Base-by-base conservation (phyloP, 2,888 invertebrate genomes). In the Calliopum simillimum region DNA sequence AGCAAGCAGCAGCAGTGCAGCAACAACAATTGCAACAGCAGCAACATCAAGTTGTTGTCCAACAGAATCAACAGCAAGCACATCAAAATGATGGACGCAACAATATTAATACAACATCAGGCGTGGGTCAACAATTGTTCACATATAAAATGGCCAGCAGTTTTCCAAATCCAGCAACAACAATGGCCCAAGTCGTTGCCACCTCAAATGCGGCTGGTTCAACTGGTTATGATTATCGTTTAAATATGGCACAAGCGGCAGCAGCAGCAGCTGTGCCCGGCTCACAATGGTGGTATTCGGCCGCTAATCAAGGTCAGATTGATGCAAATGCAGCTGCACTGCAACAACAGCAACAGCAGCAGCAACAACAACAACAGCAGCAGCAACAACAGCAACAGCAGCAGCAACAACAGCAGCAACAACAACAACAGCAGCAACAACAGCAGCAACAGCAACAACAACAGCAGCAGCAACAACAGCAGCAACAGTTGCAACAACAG, bases 111-210 rank as follows among this genome's bases (percentile, higher is more conserved):
- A 88, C 89, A 77, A 88, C 89, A 61, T 88, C 89, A 74, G 88
- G 88, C 74, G 88, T 88, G 74, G 88, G 88, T 65, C 93, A 93
- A 84, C 94, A 94, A 86, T 88, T 94, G 79, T 94, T 94, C 85
- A 91, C 92, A 75, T 94, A 94, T 86, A 94, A 94, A 89, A 94
- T 94, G 93, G 92, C 93, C 81, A 92, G 92, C 85, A 93, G 92
- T 85, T 94, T 94, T 89, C 90, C 93, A 81, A 91, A 90, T 86
- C 90, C 91, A 80, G 88, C 89, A 87, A 91, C 90, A 86, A 91
- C 89, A 83, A 89, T 89, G 87, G 89, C 87, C 82, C 89, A 87
- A 88, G 91, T 89, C 86, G 89, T 90, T 78, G 89, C 90, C 78
- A 88, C 91, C 79, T 88, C 90, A 76, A 88, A 88, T 80, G 88